These are phyloP conservation scores for Anoura caudifer DNA, from an alignment of 2,113 vertebrate genomes.

Conservation along the genomic window DNA sequence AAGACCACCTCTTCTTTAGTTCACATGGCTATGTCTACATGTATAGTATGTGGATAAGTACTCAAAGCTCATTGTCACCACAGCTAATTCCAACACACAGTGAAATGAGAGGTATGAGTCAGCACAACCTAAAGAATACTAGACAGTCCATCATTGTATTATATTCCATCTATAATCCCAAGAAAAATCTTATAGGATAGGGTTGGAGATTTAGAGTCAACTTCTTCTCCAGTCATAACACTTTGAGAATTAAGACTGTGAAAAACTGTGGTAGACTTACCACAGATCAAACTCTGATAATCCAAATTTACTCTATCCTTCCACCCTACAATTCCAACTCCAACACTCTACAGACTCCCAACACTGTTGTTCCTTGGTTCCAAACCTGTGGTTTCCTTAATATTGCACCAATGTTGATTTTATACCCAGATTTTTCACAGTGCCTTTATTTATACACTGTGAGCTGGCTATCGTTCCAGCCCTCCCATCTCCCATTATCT, in stretches of 20 bases:
- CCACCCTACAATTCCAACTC: background rate
- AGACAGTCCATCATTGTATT: background rate
- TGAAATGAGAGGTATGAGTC: background rate
- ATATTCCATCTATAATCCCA: background rate
- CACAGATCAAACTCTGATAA: background rate
- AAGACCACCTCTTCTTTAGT: background rate
- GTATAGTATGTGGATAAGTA: background rate
- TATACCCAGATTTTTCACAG: background rate
- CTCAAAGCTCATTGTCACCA: background rate
- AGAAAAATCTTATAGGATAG: background rate
- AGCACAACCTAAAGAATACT: background rate
- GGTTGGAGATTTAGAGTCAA: background rate
- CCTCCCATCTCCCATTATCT: background rate
- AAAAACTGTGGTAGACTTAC: no score
- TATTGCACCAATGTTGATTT: background rate
- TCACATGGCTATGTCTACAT: background rate
- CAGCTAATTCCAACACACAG: background rate
- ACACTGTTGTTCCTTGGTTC: background rate
- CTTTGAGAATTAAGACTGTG: no score
- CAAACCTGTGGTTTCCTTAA: background rate
- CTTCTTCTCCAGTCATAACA: background rate
- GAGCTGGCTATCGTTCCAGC: background rate
- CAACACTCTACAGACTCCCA: background rate
- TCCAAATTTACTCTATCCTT: background rate
- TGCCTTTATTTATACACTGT: background rate